Percentiles rank a stretch among this genome's conserved stretches.
These are phyloP conservation scores for Pangasius krempfi DNA, from an alignment of 2,797 vertebrate genomes.

Conservation along the genomic window DNA sequence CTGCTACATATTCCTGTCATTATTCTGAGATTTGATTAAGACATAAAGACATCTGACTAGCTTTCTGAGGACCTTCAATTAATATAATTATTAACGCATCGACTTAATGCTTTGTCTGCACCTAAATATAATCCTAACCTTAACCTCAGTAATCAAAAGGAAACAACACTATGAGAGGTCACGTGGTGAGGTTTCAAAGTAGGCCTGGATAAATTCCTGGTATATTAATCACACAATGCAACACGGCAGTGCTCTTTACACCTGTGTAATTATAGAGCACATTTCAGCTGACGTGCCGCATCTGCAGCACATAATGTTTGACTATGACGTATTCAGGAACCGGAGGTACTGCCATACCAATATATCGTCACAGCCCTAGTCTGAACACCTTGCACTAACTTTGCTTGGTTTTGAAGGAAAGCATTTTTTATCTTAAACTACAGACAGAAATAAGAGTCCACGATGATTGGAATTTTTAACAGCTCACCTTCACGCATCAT, in stretches of 20 bases:
- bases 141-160: background rate
- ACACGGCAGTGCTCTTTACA: no score
- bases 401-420: background rate
- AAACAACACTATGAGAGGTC: background rate
- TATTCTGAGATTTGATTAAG: no score
- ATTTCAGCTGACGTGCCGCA: background rate
- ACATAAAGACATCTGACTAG: no score
- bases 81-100: background rate
- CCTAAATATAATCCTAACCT: background rate
- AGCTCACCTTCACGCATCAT: slow-evolving; percentile 80
- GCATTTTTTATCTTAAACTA: background rate
- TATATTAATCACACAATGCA: background rate
- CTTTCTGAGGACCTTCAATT: background rate
- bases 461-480: background rate
- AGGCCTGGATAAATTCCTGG: background rate
- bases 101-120: background rate
- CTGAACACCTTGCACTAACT: background rate
- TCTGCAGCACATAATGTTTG: background rate
- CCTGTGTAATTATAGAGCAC: background rate
- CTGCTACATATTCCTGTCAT: background rate
- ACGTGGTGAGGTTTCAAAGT: background rate
- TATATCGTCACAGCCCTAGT: background rate
- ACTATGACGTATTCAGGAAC: background rate
- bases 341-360: background rate
- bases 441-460: background rate